These are phyloP conservation scores for Carcinoscorpius rotundicauda DNA, from an alignment of 1,140 invertebrate genomes.

Conservation along the genomic window DNA sequence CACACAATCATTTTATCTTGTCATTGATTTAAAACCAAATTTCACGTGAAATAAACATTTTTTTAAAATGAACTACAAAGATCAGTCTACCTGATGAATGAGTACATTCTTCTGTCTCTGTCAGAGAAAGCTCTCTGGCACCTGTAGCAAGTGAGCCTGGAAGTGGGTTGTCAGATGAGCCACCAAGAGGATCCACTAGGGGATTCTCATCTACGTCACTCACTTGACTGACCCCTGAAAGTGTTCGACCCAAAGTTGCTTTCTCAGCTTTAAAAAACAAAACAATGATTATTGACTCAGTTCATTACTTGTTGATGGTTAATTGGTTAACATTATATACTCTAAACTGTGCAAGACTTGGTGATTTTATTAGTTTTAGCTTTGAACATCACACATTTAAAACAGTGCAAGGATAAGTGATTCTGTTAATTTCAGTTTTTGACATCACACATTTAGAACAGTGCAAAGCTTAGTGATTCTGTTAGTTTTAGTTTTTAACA, in stretches of 20 bases:
- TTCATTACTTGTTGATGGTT: background rate
- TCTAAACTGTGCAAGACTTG: background rate
- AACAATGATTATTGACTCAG: background rate
- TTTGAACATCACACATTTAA: slow-evolving; percentile 8
- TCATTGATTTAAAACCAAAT: too few species aligned
- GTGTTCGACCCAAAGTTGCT: slow-evolving; percentile 10
- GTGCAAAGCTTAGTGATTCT: too few species aligned
- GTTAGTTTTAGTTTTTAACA: too few species aligned
- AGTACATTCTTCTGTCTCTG: slow-evolving; percentile 12
- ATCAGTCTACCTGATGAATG: slow-evolving; percentile 14
- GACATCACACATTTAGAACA: too few species aligned
- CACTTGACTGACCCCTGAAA: slow-evolving; percentile 13
- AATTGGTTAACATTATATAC: background rate
- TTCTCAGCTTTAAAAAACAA: slow-evolving; percentile 4
- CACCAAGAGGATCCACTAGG: slow-evolving; percentile 7
- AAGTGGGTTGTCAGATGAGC: slow-evolving; percentile 8
- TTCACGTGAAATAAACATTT: background rate
- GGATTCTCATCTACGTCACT: slow-evolving; percentile 11
- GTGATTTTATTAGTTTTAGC: slow-evolving; percentile 8
- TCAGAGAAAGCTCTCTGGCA: slow-evolving; percentile 9
- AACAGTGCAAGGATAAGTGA: background rate
- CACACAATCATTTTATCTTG: too few species aligned
- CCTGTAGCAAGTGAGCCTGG: slow-evolving; percentile 9
- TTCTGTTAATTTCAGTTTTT: too few species aligned
- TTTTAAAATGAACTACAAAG: background rate